Evolutionary conservation across 2,113 vertebrate species (phyloP), one percentile per base, ranked within the genome.

Genomic region (Apteryx owenii): DNA sequence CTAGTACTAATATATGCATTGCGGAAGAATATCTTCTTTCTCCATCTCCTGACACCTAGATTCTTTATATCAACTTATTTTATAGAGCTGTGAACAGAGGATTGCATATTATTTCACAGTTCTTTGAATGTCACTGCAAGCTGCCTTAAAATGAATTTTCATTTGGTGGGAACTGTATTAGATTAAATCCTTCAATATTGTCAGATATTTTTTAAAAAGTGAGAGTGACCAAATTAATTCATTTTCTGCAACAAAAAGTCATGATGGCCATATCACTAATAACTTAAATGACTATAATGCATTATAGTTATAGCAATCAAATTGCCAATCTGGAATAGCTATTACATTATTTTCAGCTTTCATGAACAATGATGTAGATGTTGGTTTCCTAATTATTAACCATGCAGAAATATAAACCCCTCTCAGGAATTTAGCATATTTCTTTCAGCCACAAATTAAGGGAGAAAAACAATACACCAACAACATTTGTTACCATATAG

Each of bases 271-370:
- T 94, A 87, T 61, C 86, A 94, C 92, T 89, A 90, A 96, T 85
- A 91, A 91, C 84, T 92, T 72, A 69, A 94, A 69, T 64, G 1
- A 68, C 53, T 72, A 19, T 77, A 86, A 89, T 71, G 12, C 60
- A 86, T 89, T 93, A 75, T n/a, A 81, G 23, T 53, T 76, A 72
- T 19, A 85, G 38, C 42, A 95, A 91, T 94, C 77, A 87, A 94
- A 72, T 79, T 93, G 50, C 73, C 46, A 92, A 3, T 90, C 54
- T 93, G 46, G 46, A 96, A 95, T 90, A 92, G 36, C 36, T 87
- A 75, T 93, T 91, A 79, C 17, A 60, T 69, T 58, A 81, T 84
- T 94, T 96, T 84, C 61, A 95, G 11, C 56, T 38, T 91, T 94
- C 38, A 72, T 91, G 78, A 95, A 79, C 69, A 76, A 69, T 79